Conservation (phyloP, 2,797 vertebrate genomes). For the Pitangus sulphuratus region DNA sequence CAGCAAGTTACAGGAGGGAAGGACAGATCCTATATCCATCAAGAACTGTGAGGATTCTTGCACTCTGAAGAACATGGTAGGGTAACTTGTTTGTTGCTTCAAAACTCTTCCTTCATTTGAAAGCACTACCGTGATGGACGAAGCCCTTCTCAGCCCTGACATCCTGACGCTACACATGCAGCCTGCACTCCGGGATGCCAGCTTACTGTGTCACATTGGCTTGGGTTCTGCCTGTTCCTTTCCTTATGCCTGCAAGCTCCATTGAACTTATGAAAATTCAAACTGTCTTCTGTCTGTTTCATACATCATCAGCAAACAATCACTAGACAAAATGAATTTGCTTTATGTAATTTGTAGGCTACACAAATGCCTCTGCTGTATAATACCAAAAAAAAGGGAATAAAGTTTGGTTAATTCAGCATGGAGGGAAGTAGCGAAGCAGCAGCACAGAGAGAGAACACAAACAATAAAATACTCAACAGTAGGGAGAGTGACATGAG, state of each 20-base stretch:
- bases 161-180: conserved; percentile 33
- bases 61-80: not conserved
- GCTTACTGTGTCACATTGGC: conserved; percentile 39
- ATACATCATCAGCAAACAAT: conserved; percentile 68
- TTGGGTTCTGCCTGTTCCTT: conserved; percentile 50
- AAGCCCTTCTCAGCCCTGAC: conserved; percentile 49
- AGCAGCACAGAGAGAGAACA: not conserved
- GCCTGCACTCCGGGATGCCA: not conserved
- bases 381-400: not conserved
- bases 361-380: conserved; percentile 26
- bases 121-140: conserved; percentile 49
- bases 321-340: conserved; percentile 67
- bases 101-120: conserved; percentile 45
- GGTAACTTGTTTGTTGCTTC: conserved; percentile 40
- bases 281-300: conserved; percentile 65
- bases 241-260: conserved; percentile 52
- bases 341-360: conserved; percentile 45
- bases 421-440: conserved; percentile 19
- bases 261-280: conserved; percentile 68
- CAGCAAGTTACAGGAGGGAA: not conserved
- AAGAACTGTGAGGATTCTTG: not conserved
- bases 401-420: conserved; percentile 55
- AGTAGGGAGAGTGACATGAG: not conserved
- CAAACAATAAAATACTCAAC: conserved; percentile 18
- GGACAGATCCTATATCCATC: not conserved